Percentiles rank a stretch among this genome's conserved stretches.
These are phyloP conservation scores for Dinothrombium tinctorium DNA, from an alignment of 1,140 invertebrate species.

Conservation along the genomic window DNA sequence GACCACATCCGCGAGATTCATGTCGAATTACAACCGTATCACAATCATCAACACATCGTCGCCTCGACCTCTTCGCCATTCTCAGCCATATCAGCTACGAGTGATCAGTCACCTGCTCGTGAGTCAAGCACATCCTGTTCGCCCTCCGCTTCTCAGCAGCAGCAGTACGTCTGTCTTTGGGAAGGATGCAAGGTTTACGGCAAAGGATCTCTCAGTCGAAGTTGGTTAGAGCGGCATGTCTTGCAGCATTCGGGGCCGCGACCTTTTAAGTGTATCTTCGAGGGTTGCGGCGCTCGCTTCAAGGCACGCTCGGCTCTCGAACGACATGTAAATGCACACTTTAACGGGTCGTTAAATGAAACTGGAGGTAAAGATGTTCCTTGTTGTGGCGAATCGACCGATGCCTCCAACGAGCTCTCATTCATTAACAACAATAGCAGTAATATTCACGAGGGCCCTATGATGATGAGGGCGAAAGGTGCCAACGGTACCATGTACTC, in stretches of 20 bases:
- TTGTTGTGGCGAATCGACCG: no score
- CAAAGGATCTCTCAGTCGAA: conserved; percentile 59
- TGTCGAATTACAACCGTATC: conserved; percentile 9
- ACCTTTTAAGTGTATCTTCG: conserved; percentile 82
- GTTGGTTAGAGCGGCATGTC: conserved; percentile 80
- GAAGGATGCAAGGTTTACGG: conserved; percentile 81
- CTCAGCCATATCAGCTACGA: background rate
- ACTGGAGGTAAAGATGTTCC: no score
- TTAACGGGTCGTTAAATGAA: no score
- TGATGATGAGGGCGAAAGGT: background rate
- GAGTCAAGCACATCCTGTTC: background rate
- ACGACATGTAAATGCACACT: conserved; percentile 79
- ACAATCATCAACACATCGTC: background rate
- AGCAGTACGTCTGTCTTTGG: conserved; percentile 49
- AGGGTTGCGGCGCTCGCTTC: conserved; percentile 68
- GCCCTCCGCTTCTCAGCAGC: background rate
- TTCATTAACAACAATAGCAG: conserved; percentile 22
- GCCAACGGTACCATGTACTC: background rate
- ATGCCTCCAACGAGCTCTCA: conserved; percentile 11
- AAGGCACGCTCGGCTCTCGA: conserved; percentile 67
- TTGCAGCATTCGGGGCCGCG: conserved; percentile 69
- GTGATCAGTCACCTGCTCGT: background rate
- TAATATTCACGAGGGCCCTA: background rate
- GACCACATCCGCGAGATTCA: conserved; percentile 10
- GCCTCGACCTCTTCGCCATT: background rate